These are phyloP conservation scores for Mionectes olivaceus DNA, from an alignment of 2,797 vertebrate species.

Conservation along the genomic window DNA sequence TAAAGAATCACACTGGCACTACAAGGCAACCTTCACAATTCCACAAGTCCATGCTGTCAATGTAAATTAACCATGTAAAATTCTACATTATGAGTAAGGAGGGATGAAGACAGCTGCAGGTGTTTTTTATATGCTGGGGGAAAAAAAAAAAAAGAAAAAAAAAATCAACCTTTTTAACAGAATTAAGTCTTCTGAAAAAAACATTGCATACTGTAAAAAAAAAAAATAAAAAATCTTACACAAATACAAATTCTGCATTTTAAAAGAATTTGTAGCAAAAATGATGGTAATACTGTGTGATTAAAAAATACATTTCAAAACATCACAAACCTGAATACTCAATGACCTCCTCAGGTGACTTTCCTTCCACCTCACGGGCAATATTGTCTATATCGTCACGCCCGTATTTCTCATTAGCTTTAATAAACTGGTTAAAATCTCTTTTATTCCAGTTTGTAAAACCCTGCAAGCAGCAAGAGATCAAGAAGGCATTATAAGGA, in stretches of 20 bases:
- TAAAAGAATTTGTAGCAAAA: neutral
- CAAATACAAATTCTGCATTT: neutral
- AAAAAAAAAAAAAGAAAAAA: neutral
- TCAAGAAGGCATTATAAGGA: neutral
- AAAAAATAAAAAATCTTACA: neutral
- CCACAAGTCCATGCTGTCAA: neutral
- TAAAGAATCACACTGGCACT: neutral
- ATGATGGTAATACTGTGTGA: neutral
- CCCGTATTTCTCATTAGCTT: slow-evolving; percentile 90
- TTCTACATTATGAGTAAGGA: neutral
- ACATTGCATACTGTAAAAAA: neutral
- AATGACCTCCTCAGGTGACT: slow-evolving; percentile 89
- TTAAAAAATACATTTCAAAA: neutral
- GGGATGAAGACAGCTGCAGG: neutral
- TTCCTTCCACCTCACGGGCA: slow-evolving; percentile 88
- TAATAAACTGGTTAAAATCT: slow-evolving; percentile 91
- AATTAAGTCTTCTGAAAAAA: neutral
- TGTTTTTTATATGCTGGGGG: neutral
- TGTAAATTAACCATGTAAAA: neutral
- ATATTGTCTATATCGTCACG: slow-evolving; percentile 90
- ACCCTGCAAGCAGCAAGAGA: slow-evolving; percentile 76
- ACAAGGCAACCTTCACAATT: neutral
- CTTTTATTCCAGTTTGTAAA: slow-evolving; percentile 91
- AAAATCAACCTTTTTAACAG: neutral
- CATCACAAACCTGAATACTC: slow-evolving; percentile 86